Conservation (phyloP, 2,113 vertebrate genomes). For the Clinocottus analis region DNA sequence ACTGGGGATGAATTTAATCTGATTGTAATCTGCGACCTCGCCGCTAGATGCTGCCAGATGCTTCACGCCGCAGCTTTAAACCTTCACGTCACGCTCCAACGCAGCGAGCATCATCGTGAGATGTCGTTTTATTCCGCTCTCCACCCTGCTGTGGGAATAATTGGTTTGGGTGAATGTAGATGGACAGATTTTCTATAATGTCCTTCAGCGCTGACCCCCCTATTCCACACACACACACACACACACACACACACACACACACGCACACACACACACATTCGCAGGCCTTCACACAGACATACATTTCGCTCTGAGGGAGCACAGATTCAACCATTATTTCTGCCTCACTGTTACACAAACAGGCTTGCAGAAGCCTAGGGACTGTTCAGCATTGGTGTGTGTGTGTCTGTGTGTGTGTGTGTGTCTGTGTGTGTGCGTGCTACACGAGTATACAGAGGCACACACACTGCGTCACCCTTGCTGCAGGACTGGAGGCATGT, state of each 20-base stretch:
- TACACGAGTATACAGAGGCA: slow-evolving; percentile 14
- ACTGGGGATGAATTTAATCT: not conserved
- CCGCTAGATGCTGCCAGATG: not conserved
- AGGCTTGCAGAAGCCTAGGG: slow-evolving; percentile 68
- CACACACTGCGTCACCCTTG: slow-evolving; percentile 49
- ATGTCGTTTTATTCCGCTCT: not conserved
- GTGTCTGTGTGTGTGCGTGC: not conserved
- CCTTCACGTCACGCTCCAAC: not conserved
- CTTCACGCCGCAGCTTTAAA: not conserved
- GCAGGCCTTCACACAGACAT: slow-evolving; percentile 29
- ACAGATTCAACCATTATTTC: slow-evolving; percentile 78
- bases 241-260: slow-evolving; percentile 43
- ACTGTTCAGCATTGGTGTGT: slow-evolving; percentile 52
- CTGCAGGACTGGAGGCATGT: slow-evolving; percentile 57
- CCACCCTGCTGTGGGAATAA: slow-evolving; percentile 3
- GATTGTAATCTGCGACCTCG: not conserved
- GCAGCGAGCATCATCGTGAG: not conserved
- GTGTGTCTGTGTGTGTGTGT: not conserved
- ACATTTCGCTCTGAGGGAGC: slow-evolving; percentile 70
- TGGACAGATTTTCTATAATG: slow-evolving; percentile 60
- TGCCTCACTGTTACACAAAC: slow-evolving; percentile 78
- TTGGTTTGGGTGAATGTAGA: slow-evolving; percentile 57
- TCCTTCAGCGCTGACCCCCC: slow-evolving; percentile 68
- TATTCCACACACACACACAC: slow-evolving; percentile 38
- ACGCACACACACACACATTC: slow-evolving; percentile 17